Percentiles rank a stretch among this genome's conserved stretches.
phyloP scores from a whole-genome alignment of 1,140 invertebrate genomes.

The Panagrolaimus sp. region DNA sequence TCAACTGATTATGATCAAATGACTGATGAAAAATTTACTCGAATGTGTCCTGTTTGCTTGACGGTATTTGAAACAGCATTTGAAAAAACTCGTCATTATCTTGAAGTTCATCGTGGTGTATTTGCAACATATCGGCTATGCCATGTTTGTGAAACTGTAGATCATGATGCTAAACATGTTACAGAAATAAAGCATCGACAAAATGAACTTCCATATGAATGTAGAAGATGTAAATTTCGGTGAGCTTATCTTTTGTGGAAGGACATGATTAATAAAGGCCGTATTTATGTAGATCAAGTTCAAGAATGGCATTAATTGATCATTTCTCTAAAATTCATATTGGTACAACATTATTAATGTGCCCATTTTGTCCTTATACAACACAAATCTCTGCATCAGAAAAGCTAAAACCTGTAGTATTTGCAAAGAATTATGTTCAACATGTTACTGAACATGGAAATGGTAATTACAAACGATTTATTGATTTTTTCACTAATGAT shows the following conservation, averaged over 20 bases:
- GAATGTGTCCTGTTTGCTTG: not conserved
- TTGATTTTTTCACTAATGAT: not conserved
- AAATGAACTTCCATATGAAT: conserved; percentile 4
- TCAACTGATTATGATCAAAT: not conserved
- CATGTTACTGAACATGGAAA: conserved; percentile 21
- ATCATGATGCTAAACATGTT: not conserved
- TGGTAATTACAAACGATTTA: conserved; percentile 20
- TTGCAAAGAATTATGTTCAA: conserved; percentile 21
- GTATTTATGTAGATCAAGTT: not conserved
- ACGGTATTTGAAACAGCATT: conserved; percentile 12
- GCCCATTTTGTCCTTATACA: conserved; percentile 16
- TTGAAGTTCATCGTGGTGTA: not conserved
- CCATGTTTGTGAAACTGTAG: conserved; percentile 2
- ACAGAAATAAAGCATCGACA: not conserved
- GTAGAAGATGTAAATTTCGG: conserved; percentile 18
- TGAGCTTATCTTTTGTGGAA: no score
- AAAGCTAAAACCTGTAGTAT: conserved; percentile 9
- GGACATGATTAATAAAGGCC: no score
- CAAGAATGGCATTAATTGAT: conserved; percentile 11
- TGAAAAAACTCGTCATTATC: not conserved
- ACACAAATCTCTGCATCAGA: conserved; percentile 15
- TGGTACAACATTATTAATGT: conserved; percentile 13
- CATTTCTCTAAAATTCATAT: conserved; percentile 19
- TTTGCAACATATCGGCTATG: not conserved
- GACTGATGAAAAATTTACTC: not conserved